Base-by-base conservation (phyloP, 2,888 invertebrate genomes). In the Drosophila pseudotalamancana region DNA sequence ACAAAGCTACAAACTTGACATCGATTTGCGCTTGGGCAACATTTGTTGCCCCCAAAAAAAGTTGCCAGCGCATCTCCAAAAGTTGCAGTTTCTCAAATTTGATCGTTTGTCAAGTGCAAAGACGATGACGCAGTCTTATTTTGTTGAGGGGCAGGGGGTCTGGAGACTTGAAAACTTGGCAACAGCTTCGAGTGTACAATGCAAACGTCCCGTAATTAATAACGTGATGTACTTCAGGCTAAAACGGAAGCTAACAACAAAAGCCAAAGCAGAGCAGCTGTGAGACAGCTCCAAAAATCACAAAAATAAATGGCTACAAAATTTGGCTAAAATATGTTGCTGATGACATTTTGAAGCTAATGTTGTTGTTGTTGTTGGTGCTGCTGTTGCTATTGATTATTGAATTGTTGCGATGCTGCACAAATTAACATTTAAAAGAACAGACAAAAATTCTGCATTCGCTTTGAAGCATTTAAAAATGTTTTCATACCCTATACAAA, bases 351-450 rank as follows among this genome's bases (percentile, higher is more conserved):
- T 77, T 54, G 21, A 54, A 73, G 57, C 21, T 50, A 32, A 51
- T 39, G 46, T 57, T 23, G 25, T 19, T 50, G 32, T 16, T 45
- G 48, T 16, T 42, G 59, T 16, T 51, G 50, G 40, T 55, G 59
- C 34, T 63, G 57, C 14, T 45, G 56, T 21, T 71, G 34, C 32
- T 74, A 56, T 80, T 68, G 64, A 61, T 76, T 88, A 83, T 83
- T 88, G 88, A 88, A 88, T 86, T 79, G 87, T 85, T 87, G 65
- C 54, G 67, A 50, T 43, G 66, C 45, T 54, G 67, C 64, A 67
- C 65, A 76, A 78, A 77, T 77, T 76, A 76, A 77, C 76, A 76
- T 76, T 76, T 76, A 76, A 73, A 60, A 76, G 78, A 76, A 76
- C 61, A 70, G 65, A 66, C 64, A 60, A 82, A 73, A 77, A 78